These are phyloP conservation scores for Drosophila mercatorum DNA, from an alignment of 2,888 invertebrate species.

Conservation along the genomic window DNA sequence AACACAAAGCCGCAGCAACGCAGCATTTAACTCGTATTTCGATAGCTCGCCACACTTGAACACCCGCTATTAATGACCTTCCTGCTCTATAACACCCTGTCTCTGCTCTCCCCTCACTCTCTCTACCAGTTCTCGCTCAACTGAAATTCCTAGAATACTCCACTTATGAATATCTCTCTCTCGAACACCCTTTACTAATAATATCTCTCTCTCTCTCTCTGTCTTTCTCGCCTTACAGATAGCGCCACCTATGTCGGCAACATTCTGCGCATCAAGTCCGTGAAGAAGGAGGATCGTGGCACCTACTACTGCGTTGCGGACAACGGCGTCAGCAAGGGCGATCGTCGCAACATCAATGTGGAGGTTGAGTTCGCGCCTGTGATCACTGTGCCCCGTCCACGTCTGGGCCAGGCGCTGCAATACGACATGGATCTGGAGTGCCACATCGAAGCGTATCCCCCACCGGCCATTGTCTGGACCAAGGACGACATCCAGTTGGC, in stretches of 20 bases:
- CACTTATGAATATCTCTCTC: background rate
- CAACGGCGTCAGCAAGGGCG: constrained; percentile 94
- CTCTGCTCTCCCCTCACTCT: background rate
- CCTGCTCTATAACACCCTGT: too few species aligned
- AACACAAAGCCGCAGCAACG: constrained; percentile 47
- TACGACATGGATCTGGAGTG: constrained; percentile 98
- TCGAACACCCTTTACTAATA: constrained; percentile 24
- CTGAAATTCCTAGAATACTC: background rate
- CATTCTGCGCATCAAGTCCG: constrained; percentile 90
- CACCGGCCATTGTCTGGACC: constrained; percentile 95
- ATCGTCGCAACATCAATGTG: constrained; percentile 93
- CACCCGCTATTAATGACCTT: constrained; percentile 15
- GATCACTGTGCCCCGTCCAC: constrained; percentile 92
- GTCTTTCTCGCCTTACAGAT: constrained; percentile 69
- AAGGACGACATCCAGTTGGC: constrained; percentile 93
- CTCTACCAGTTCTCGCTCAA: background rate
- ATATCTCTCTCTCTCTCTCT: background rate
- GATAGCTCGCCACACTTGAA: constrained; percentile 53
- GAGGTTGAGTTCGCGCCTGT: constrained; percentile 96
- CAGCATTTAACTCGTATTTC: constrained; percentile 49
- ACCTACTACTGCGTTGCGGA: constrained; percentile 97
- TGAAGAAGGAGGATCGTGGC: constrained; percentile 95
- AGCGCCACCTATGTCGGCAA: constrained; percentile 89
- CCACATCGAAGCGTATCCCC: constrained; percentile 97
- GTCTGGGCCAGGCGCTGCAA: constrained; percentile 93